Conservation (phyloP, 2,797 vertebrate genomes). For the Lutjanus campechanus region DNA sequence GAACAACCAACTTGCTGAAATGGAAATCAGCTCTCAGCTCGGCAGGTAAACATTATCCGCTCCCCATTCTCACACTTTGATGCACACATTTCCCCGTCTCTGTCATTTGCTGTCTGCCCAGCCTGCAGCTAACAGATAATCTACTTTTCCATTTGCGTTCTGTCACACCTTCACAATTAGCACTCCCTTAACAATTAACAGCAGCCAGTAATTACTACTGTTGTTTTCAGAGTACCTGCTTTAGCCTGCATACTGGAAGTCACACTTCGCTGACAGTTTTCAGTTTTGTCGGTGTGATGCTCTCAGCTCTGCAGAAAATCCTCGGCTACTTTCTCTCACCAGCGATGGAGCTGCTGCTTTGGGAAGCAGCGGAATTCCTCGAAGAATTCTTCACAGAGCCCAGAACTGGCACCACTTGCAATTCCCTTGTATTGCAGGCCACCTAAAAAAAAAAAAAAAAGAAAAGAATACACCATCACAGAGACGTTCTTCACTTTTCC, state of each 20-base stretch:
- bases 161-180: conserved; percentile 75
- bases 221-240: conserved; percentile 62
- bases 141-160: conserved; percentile 63
- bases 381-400: conserved; percentile 33
- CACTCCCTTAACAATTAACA: conserved; percentile 79
- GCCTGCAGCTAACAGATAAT: conserved; percentile 70
- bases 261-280: conserved; percentile 21
- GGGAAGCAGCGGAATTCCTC: conserved; percentile 37
- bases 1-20: conserved; percentile 22
- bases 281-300: conserved; percentile 20
- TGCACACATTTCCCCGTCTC: conserved; percentile 24
- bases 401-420: conserved; percentile 26
- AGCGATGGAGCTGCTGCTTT: conserved; percentile 22
- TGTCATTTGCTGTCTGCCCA: conserved; percentile 37
- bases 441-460: conserved; percentile 21
- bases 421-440: conserved; percentile 31
- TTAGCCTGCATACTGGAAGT: conserved; percentile 40
- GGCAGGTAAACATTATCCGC: conserved; percentile 29
- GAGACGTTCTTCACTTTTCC: conserved; percentile 33
- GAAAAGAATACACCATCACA: conserved; percentile 17
- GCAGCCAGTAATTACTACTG: conserved; percentile 71
- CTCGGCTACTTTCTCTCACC: conserved; percentile 29
- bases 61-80: background rate
- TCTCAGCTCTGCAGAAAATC: conserved; percentile 23
- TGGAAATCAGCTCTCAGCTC: background rate